These are phyloP conservation scores for Holacanthus passer DNA, from an alignment of 2,113 vertebrate species.

Conservation along the genomic window DNA sequence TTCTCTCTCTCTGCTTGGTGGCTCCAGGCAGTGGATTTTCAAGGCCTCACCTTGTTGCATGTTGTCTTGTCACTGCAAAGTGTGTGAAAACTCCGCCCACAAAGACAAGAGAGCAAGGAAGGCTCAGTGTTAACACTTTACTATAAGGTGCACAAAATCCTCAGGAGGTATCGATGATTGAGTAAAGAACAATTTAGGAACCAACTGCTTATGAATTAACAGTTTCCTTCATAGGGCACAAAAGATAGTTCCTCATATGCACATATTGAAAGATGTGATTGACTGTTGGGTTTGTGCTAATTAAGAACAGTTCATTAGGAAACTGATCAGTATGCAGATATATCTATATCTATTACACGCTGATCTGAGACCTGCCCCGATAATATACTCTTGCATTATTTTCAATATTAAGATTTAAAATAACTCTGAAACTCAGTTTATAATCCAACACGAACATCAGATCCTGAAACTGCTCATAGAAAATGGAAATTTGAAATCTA, in stretches of 20 bases:
- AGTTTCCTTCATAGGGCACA: not conserved
- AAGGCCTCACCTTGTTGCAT: slow-evolving; percentile 73
- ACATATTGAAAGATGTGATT: not conserved
- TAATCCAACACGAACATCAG: no score
- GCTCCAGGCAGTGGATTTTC: slow-evolving; percentile 82
- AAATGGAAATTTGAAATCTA: not conserved
- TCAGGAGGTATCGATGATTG: no score
- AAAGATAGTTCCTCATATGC: not conserved
- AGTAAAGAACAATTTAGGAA: slow-evolving; percentile 5
- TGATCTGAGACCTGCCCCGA: not conserved
- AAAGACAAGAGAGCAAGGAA: slow-evolving; percentile 1
- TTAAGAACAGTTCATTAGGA: not conserved
- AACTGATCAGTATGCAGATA: not conserved
- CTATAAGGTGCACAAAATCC: not conserved
- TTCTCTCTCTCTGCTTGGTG: slow-evolving; percentile 77
- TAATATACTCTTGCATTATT: not conserved
- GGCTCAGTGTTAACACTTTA: slow-evolving; percentile 25
- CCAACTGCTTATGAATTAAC: not conserved
- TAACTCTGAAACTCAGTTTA: not conserved
- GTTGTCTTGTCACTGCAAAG: slow-evolving; percentile 80
- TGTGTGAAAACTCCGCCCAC: slow-evolving; percentile 87
- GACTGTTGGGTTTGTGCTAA: not conserved
- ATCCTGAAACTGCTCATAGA: not conserved
- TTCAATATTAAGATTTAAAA: not conserved
- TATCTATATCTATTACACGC: not conserved